Conservation (phyloP, 2,797 vertebrate genomes). For the Pantherophis vulpinus region DNA sequence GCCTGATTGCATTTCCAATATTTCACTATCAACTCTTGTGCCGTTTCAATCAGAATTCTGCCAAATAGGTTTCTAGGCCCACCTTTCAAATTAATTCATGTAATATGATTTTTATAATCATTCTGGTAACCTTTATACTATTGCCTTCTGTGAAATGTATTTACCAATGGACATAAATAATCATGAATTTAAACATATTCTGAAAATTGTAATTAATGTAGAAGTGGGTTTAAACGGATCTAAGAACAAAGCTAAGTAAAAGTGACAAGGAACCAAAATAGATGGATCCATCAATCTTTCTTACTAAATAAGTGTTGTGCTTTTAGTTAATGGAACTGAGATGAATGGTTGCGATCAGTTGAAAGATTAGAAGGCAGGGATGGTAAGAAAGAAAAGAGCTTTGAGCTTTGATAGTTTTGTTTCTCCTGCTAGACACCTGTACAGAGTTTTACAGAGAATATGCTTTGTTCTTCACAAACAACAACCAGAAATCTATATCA, state of each 20-base stretch:
- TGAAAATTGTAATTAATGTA: background rate
- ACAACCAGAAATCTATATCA: slow-evolving; percentile 42
- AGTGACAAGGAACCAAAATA: background rate
- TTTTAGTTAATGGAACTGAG: slow-evolving; percentile 29
- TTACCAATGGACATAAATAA: background rate
- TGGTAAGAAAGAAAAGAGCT: slow-evolving; percentile 36
- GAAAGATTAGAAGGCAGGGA: background rate
- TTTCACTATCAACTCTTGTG: background rate
- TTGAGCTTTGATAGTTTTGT: slow-evolving; percentile 36
- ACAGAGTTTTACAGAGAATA: slow-evolving; percentile 41
- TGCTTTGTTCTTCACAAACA: background rate
- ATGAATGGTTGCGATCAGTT: slow-evolving; percentile 1
- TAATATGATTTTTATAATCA: background rate
- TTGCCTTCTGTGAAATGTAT: background rate
- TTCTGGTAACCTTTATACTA: background rate
- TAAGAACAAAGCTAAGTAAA: background rate
- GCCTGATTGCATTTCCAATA: background rate
- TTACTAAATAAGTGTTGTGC: background rate
- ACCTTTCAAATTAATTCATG: background rate
- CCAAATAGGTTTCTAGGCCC: background rate
- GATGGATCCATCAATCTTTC: background rate
- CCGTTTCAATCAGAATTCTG: background rate
- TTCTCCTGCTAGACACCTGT: slow-evolving; percentile 39
- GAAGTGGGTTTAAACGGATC: background rate
- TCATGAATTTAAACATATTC: background rate